Percentiles rank a stretch among this genome's conserved stretches.
These are phyloP conservation scores for Ceyx margarethae DNA, from an alignment of 2,113 vertebrate genomes.

Conservation along the genomic window DNA sequence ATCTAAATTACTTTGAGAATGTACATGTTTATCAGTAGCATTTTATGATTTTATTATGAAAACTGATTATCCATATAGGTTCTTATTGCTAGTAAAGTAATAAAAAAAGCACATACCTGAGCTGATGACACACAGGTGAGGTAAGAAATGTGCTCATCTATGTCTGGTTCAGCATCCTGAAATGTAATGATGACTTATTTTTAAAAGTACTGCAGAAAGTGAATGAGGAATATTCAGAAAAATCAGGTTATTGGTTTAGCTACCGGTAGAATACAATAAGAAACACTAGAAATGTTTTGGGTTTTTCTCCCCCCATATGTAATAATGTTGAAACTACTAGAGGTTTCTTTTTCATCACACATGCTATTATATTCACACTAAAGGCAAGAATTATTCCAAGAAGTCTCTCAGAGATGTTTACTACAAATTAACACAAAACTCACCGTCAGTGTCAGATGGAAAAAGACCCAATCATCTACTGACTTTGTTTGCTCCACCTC, in stretches of 20 bases:
- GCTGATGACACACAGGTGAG: background rate
- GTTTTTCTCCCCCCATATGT: accelerated
- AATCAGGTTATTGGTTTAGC: background rate
- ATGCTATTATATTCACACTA: background rate
- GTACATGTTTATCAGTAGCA: background rate
- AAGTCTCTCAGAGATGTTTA: background rate
- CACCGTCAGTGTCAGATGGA: background rate
- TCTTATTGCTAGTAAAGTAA: background rate
- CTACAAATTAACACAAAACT: background rate
- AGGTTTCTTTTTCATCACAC: background rate
- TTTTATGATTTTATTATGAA: background rate
- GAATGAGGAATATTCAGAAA: background rate
- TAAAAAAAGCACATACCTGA: background rate
- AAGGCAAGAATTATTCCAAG: background rate
- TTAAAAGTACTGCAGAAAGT: background rate
- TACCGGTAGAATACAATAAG: background rate
- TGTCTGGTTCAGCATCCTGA: background rate
- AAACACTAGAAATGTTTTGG: background rate
- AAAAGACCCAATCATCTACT: background rate
- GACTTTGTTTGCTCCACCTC: background rate
- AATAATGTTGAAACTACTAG: background rate
- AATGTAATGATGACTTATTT: background rate
- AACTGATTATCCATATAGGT: background rate
- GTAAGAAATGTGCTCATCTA: background rate
- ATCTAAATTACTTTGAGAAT: background rate